Evolutionary conservation across 2,888 invertebrate species (phyloP).

Genomic region (Caenorhabditis sp.): DNA sequence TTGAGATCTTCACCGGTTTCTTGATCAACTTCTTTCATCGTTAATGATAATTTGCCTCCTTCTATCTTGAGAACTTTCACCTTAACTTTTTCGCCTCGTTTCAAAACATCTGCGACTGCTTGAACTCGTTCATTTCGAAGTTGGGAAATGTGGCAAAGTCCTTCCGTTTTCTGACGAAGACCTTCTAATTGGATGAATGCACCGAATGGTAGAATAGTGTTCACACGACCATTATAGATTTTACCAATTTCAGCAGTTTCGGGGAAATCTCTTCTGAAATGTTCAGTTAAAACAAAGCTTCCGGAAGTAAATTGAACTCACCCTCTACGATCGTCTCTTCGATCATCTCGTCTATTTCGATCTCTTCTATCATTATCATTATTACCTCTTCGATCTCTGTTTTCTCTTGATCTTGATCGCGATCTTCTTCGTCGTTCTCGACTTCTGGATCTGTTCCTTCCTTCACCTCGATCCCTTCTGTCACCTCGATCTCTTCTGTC

Average conservation of each 20-base stretch:
- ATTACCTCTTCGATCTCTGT: slow-evolving; percentile 29
- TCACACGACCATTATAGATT: slow-evolving; percentile 91
- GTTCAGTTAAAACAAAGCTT: background rate
- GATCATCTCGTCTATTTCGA: slow-evolving; percentile 16
- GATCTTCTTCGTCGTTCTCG: slow-evolving; percentile 28
- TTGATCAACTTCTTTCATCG: slow-evolving; percentile 84
- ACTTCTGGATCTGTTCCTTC: slow-evolving; percentile 34
- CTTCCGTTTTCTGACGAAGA: slow-evolving; percentile 86
- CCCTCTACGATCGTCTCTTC: slow-evolving; percentile 17
- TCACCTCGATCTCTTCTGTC: slow-evolving; percentile 15
- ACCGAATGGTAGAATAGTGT: slow-evolving; percentile 95
- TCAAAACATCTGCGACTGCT: slow-evolving; percentile 91
- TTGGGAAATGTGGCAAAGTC: slow-evolving; percentile 92
- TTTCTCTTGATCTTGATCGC: slow-evolving; percentile 12
- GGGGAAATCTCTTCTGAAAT: slow-evolving; percentile 7
- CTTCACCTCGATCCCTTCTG: slow-evolving; percentile 12
- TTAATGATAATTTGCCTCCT: slow-evolving; percentile 87
- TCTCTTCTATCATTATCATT: slow-evolving; percentile 23
- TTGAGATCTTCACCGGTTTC: slow-evolving; percentile 91
- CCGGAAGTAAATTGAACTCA: background rate
- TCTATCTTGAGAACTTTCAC: slow-evolving; percentile 88
- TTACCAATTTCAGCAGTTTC: slow-evolving; percentile 75
- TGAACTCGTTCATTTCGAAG: slow-evolving; percentile 79
- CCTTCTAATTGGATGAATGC: slow-evolving; percentile 90
- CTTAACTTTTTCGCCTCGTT: slow-evolving; percentile 80